phyloP scores from a whole-genome alignment of 1,140 invertebrate species.

The Reticulitermes speratus region DNA sequence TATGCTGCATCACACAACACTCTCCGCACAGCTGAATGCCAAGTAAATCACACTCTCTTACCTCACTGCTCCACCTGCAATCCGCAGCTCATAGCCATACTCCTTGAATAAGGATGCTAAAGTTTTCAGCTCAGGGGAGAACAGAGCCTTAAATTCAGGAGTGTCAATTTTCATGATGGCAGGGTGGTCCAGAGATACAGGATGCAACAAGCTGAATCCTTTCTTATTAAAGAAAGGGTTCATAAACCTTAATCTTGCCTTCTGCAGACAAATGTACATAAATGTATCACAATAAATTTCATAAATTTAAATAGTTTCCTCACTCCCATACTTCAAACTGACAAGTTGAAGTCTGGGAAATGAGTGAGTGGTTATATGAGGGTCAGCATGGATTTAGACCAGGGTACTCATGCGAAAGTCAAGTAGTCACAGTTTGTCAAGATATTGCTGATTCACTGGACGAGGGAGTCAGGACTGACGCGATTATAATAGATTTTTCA shows the following conservation, averaged over 20 bases:
- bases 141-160: conserved; percentile 74
- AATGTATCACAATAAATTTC: neutral
- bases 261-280: neutral
- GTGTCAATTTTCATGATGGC: conserved; percentile 67
- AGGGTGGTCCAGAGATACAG: conserved; percentile 56
- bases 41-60: conserved; percentile 36
- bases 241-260: neutral
- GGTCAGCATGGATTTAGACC: too few species aligned
- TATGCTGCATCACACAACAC: neutral
- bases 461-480: too few species aligned
- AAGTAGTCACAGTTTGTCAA: too few species aligned
- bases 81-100: conserved; percentile 81
- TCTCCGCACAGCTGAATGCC: too few species aligned
- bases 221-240: neutral
- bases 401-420: too few species aligned
- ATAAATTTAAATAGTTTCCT: neutral
- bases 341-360: too few species aligned
- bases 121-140: conserved; percentile 73
- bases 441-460: too few species aligned
- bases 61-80: conserved; percentile 92
- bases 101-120: conserved; percentile 76
- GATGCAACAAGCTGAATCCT: neutral
- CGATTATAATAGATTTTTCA: too few species aligned
- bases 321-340: too few species aligned
- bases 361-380: too few species aligned